Evolutionary conservation across 2,888 invertebrate species (phyloP).

Genomic region (Scaptomyza polygonia): DNA sequence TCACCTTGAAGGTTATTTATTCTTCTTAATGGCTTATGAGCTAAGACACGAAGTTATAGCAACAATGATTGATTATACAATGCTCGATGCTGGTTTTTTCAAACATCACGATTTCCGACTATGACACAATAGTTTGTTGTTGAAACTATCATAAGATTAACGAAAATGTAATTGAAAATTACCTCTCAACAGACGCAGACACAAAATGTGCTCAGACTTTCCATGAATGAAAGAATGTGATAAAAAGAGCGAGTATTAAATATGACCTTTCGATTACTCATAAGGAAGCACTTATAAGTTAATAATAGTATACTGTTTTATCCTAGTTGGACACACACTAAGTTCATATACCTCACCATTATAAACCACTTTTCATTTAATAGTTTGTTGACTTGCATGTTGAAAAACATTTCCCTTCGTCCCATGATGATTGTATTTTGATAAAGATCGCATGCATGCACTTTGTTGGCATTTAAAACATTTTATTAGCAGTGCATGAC

Average conservation of each 20-base stretch:
- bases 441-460: constrained; percentile 4
- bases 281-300: background rate
- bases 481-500: constrained; percentile 7
- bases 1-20: background rate
- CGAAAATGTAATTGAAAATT: constrained; percentile 27
- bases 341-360: background rate
- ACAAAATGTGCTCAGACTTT: background rate
- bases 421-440: constrained; percentile 25
- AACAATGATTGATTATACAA: constrained; percentile 42
- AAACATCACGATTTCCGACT: constrained; percentile 41
- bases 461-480: constrained; percentile 2
- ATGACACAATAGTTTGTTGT: constrained; percentile 42
- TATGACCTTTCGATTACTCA: background rate
- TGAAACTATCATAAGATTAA: constrained; percentile 15
- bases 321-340: background rate
- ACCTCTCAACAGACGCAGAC: background rate
- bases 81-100: constrained; percentile 25
- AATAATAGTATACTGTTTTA: background rate
- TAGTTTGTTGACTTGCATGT: constrained; percentile 19
- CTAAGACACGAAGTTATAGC: constrained; percentile 18
- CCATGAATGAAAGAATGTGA: constrained; percentile 6
- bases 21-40: constrained; percentile 10
- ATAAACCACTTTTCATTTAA: background rate
- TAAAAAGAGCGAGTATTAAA: background rate
- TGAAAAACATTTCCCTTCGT: constrained; percentile 3